Evolutionary conservation across 2,797 vertebrate species (phyloP).

Genomic region (Microctenopoma stevenorrisi): DNA sequence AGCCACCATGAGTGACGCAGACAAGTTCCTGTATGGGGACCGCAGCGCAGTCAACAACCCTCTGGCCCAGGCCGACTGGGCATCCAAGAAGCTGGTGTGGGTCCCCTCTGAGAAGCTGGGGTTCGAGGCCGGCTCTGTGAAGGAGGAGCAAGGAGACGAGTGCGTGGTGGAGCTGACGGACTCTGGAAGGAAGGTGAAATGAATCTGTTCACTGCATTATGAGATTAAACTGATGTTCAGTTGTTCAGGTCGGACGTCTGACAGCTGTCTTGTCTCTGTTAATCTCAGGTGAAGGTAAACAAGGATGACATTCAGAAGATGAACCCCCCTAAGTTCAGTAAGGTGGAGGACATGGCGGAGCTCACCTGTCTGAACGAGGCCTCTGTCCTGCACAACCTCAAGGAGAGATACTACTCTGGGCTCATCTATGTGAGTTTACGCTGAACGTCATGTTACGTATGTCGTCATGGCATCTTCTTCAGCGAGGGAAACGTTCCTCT

Average conservation of each 20-base stretch:
- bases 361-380: constrained; percentile 97
- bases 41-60: constrained; percentile 89
- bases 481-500: neutral
- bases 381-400: constrained; percentile 97
- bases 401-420: constrained; percentile 98
- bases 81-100: constrained; percentile 97
- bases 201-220: too few relatives aligned
- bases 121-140: constrained; percentile 95
- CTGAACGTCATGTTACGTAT: neutral
- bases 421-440: constrained; percentile 94
- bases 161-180: constrained; percentile 93
- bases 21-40: constrained; percentile 96
- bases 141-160: constrained; percentile 94
- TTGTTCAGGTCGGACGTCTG: neutral
- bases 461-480: neutral
- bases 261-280: constrained; percentile 5
- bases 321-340: constrained; percentile 98
- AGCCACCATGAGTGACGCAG: constrained; percentile 88
- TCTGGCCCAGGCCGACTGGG: constrained; percentile 95
- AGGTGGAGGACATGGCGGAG: constrained; percentile 99
- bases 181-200: constrained; percentile 90
- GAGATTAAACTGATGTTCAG: too few relatives aligned
- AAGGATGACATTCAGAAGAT: constrained; percentile 99
- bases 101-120: constrained; percentile 94
- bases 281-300: constrained; percentile 88